phyloP scores from a whole-genome alignment of 1,140 invertebrate genomes.

The Drosophila malerkotliana region DNA sequence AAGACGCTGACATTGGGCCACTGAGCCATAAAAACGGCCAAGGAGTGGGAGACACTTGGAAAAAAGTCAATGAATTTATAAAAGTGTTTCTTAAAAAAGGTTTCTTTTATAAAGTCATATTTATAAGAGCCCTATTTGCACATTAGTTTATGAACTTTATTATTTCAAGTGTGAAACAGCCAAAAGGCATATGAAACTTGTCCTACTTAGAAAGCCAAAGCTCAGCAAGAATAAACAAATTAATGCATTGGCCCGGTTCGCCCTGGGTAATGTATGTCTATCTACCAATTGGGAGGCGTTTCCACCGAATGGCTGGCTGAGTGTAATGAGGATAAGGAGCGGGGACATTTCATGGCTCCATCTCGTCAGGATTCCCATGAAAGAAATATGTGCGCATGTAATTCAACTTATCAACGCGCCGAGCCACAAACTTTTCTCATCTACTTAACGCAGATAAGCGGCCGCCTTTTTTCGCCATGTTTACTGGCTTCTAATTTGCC shows the following conservation, averaged over 20 bases:
- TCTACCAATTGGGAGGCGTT: slow-evolving; percentile 33
- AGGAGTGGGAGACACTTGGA: not conserved
- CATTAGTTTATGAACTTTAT: not conserved
- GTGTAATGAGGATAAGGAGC: not conserved
- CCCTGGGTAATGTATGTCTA: slow-evolving; percentile 38
- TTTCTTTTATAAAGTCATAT: not conserved
- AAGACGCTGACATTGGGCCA: slow-evolving; percentile 36
- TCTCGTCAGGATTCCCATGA: slow-evolving; percentile 39
- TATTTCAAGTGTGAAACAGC: not conserved
- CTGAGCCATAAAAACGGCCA: slow-evolving; percentile 51
- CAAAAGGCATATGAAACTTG: slow-evolving; percentile 25
- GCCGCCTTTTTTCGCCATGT: slow-evolving; percentile 57
- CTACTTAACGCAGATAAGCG: slow-evolving; percentile 81
- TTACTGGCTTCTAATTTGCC: slow-evolving; percentile 78
- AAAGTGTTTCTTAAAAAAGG: slow-evolving; percentile 1
- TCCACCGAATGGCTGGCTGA: slow-evolving; percentile 4
- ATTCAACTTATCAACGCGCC: slow-evolving; percentile 78
- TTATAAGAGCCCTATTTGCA: not conserved
- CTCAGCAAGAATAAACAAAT: slow-evolving; percentile 61
- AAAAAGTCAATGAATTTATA: not conserved
- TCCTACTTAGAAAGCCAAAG: slow-evolving; percentile 50
- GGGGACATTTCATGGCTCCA: slow-evolving; percentile 4
- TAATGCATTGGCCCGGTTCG: slow-evolving; percentile 52
- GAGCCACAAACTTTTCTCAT: slow-evolving; percentile 80
- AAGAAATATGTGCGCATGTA: slow-evolving; percentile 66